Evolutionary conservation across 2,797 vertebrate genomes (phyloP).

Genomic region (Schizopygopsis pylzovi): DNA sequence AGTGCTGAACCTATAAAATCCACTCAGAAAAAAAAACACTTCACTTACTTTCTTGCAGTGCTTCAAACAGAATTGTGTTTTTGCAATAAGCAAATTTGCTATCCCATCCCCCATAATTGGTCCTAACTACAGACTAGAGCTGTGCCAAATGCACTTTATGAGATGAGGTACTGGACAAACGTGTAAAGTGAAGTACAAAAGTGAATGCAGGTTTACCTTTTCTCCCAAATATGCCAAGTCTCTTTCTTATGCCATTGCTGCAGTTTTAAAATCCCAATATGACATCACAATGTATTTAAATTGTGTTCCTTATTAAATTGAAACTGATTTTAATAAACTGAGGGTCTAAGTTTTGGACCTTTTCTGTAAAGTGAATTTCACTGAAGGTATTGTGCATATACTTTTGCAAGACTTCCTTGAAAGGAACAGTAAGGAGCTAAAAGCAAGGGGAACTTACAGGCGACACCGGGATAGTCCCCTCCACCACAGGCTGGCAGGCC

Average conservation of each 20-base stretch:
- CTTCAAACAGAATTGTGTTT: background rate
- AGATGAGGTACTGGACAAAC: slow-evolving; percentile 5
- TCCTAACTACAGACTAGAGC: background rate
- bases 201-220: background rate
- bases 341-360: background rate
- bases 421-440: background rate
- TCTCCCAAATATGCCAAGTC: background rate
- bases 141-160: background rate
- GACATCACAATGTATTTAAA: background rate
- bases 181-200: background rate
- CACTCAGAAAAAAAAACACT: background rate
- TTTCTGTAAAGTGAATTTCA: background rate
- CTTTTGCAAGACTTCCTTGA: background rate
- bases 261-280: background rate
- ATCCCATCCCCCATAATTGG: background rate
- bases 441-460: slow-evolving; percentile 80
- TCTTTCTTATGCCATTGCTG: background rate
- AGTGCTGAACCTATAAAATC: background rate
- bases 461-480: slow-evolving; percentile 91
- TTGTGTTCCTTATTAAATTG: no score
- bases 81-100: background rate
- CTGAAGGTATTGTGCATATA: background rate
- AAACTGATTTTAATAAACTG: background rate
- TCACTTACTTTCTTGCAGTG: background rate
- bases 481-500: slow-evolving; percentile 93